Evolutionary conservation across 2,113 vertebrate species (phyloP).

Genomic region (Columba janthina): DNA sequence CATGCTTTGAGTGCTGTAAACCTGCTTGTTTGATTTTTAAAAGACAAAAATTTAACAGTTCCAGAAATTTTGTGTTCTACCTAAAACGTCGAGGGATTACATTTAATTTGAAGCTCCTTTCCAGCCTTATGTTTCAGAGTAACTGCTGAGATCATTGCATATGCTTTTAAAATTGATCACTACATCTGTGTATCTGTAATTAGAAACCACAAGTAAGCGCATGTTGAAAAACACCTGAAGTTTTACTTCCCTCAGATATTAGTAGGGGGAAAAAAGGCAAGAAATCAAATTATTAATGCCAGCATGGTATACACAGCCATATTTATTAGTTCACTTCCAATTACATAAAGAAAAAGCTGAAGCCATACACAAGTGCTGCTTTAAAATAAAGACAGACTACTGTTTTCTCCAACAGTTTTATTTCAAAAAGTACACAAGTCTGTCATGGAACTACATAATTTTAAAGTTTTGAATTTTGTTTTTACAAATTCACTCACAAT

Average conservation of each 20-base stretch:
- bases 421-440: slow-evolving; percentile 80
- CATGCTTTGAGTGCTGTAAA: neutral
- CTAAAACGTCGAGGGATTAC: neutral
- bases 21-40: neutral
- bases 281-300: slow-evolving; percentile 15
- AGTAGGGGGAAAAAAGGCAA: neutral
- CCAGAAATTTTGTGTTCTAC: neutral
- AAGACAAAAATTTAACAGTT: neutral
- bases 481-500: slow-evolving; percentile 69
- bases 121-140: neutral
- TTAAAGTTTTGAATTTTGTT: slow-evolving; percentile 18
- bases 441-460: slow-evolving; percentile 75
- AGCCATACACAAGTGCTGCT: slow-evolving; percentile 54
- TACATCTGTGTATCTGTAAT: neutral
- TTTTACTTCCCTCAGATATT: neutral
- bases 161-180: neutral
- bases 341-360: slow-evolving; percentile 59
- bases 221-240: neutral
- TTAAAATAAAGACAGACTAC: slow-evolving; percentile 68
- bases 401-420: slow-evolving; percentile 76
- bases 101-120: neutral
- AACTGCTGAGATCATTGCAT: neutral
- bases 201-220: neutral
- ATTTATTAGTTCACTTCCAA: slow-evolving; percentile 41
- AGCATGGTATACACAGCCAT: neutral